Base-by-base conservation (phyloP, 2,888 invertebrate genomes). In the Acleris cristana region DNA sequence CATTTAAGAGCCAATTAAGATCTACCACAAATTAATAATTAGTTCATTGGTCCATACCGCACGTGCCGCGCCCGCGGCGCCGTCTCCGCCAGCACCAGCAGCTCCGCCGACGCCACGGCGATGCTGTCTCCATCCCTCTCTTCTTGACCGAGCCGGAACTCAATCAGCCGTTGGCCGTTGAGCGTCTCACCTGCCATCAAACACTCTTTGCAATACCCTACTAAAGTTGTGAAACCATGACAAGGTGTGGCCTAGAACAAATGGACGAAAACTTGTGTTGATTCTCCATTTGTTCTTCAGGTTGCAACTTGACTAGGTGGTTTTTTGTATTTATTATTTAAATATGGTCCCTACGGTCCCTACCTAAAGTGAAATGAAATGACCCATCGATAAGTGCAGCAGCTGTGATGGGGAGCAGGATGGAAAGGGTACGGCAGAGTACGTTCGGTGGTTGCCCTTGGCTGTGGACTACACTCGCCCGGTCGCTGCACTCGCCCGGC, bases 81-180 rank as follows among this genome's bases (percentile, higher is more conserved):
- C 64, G 84, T 82, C 79, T 89, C 89, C 23, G 89, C 89, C 69
- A 89, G 84, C 73, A 97, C 94, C 95, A 97, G 96, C 73, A 98
- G 94, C 75, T 95, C 95, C 44, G 97, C 97, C 73, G 95, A 95
- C 74, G 95, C 95, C 74, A 98, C 96, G 74, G 95, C 93, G 74
- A 97, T 93, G 75, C 95, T 96, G 70, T 90, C 93, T 65, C 94
- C 92, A 68, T 84, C 84, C 52, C 83, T 94, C 59, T 90, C 89
- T 76, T 95, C 95, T 74, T 94, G 93, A 73, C 95, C 95, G 80
- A 96, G 95, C 65, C 96, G 95, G 90, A 98, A 98, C 87, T 98
- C 97, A 76, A 98, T 94, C 77, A 98, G 93, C 67, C 96, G 95
- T 87, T 98, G 97, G 61, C 97, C 96, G 84, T 97, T 97, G 79